phyloP scores from a whole-genome alignment of 30 jellyfish, hydroid and myxozoan genomes.

The Hydractinia echinata region DNA sequence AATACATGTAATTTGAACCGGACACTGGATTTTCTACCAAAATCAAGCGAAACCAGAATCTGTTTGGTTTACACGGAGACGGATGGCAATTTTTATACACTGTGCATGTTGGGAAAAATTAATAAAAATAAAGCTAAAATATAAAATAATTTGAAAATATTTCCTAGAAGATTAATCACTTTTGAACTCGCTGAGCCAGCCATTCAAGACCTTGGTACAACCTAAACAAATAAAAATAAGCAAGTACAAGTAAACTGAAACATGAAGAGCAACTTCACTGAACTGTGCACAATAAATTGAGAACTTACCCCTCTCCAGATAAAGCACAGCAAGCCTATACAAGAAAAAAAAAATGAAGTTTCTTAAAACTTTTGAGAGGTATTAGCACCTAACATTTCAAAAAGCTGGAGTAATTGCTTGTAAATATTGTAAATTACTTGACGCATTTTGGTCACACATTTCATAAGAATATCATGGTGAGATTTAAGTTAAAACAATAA shows the following conservation, averaged over 20 bases:
- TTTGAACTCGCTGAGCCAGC: constrained; percentile 65
- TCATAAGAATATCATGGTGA: too few species aligned
- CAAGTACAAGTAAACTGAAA: background rate
- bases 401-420: too few species aligned
- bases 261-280: background rate
- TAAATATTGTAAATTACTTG: too few species aligned
- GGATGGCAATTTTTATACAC: background rate
- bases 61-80: too few species aligned
- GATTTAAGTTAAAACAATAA: too few species aligned
- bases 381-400: too few species aligned
- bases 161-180: constrained; percentile 22
- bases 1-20: too few species aligned
- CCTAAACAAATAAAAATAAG: constrained; percentile 33
- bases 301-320: constrained; percentile 97
- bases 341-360: background rate
- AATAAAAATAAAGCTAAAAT: background rate
- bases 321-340: constrained; percentile 95
- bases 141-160: constrained; percentile 10
- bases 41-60: too few species aligned
- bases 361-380: too few species aligned
- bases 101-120: background rate
- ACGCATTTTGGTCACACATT: too few species aligned
- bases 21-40: too few species aligned
- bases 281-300: background rate
- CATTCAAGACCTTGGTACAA: constrained; percentile 88